These are phyloP conservation scores for Troilus luridus DNA, from an alignment of 2,888 invertebrate species.

Conservation along the genomic window DNA sequence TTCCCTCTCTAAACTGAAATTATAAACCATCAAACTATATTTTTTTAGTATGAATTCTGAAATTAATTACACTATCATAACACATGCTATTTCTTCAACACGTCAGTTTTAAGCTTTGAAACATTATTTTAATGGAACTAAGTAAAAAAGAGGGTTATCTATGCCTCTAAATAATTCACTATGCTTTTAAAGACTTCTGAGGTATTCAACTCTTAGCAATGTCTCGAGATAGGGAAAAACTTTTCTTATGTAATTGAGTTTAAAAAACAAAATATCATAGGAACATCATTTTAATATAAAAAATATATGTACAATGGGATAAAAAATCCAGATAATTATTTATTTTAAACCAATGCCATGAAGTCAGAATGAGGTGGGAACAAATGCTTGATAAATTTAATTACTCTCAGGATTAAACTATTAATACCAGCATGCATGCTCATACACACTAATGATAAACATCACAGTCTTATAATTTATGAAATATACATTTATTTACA, in stretches of 20 bases:
- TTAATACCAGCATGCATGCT: background rate
- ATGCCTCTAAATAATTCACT: background rate
- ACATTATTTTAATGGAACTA: no score
- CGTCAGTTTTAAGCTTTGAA: no score
- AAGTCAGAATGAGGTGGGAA: background rate
- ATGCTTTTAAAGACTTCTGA: background rate
- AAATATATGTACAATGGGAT: no score
- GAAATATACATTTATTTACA: conserved; percentile 56
- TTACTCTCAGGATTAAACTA: background rate
- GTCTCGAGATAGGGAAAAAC: background rate
- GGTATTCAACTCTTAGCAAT: background rate
- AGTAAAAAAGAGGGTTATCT: no score
- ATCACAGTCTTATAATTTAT: background rate
- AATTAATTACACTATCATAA: no score
- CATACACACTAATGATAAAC: background rate
- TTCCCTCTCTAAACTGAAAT: no score
- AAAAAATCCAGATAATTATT: background rate
- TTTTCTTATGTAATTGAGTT: background rate
- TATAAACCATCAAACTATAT: no score
- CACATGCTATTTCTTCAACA: no score
- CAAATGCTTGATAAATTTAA: background rate
- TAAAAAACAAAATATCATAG: background rate
- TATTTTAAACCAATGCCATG: background rate
- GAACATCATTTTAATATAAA: no score
- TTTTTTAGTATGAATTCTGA: no score